Evolutionary conservation across 1,140 invertebrate genomes (phyloP), one percentile per base, ranked within the genome.

Genomic region (Latrodectus geometricus): DNA sequence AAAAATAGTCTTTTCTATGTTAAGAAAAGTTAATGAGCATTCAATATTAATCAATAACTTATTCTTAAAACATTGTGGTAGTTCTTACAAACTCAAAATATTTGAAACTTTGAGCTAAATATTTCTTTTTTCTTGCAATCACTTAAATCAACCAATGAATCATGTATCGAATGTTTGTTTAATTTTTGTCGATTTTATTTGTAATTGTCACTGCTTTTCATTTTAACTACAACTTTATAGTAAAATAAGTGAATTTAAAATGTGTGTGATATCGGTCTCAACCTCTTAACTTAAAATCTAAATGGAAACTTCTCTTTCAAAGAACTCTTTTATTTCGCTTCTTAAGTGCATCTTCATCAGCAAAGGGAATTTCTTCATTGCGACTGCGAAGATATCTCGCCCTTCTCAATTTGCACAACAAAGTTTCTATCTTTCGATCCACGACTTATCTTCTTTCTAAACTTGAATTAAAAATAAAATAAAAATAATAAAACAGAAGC

Each of bases 261-360:
- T 52, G 17, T 50, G 65, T 52, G 17, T 50, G 65, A 66, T 23
- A 52, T 69, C 23, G 9, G n/a, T 81, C 15, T 15, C 12, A 81
- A 70, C 61, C 78, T 81, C 70, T 70, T 81, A 81, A 72, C 68
- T 70, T 70, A 81, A 81, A 81, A 52, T 35, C 23, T 52, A 50
- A 35, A 65, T 50, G 65, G 68, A 21, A 23, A 79, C 23, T 79
- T 79, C 76, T 79, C 76, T 79, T 23, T 66, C n/a, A n/a, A 48
- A 66, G 48, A 66, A 68, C n/a, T 56, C 9, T 17, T 66, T 66
- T 66, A 68, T 66, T 77, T 79, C 76, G 20, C 48, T 54, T 66
- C 66, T 48, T 54, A 35, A 56, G 61, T 15, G 9, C 20, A 61
- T 73, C 56, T 73, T 75, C 54, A 75, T 84, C 72, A 75, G 81